These are phyloP conservation scores for Archilochus colubris DNA, from an alignment of 2,113 vertebrate genomes.

Conservation along the genomic window DNA sequence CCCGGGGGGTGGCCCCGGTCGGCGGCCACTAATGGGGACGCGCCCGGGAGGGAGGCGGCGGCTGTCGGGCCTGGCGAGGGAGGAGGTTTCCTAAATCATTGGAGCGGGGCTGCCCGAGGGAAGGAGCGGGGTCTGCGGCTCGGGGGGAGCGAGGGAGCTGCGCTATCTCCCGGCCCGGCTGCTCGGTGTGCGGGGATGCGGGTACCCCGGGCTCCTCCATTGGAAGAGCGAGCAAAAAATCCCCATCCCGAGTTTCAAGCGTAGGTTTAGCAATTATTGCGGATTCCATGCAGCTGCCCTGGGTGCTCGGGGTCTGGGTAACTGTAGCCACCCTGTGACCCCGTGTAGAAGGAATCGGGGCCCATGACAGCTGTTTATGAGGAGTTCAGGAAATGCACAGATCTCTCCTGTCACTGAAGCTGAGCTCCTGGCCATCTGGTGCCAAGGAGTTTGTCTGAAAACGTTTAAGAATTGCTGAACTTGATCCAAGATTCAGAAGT, in stretches of 20 bases:
- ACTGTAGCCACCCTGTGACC: not conserved
- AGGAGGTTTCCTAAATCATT: not conserved
- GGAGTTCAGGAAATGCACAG: rapidly evolving
- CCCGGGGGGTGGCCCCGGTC: too few species aligned
- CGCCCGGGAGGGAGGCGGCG: not conserved
- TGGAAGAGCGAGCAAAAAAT: rapidly evolving
- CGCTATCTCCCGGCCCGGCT: not conserved
- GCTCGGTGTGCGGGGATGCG: not conserved
- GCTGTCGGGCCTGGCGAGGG: not conserved
- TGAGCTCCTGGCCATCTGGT: not conserved
- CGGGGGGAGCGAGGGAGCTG: not conserved
- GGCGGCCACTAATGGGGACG: too few species aligned
- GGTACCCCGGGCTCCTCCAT: not conserved
- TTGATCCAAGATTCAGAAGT: not conserved
- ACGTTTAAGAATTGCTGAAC: not conserved
- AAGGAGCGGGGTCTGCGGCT: not conserved
- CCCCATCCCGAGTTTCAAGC: rapidly evolving
- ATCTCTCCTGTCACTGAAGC: rapidly evolving
- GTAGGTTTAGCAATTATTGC: rapidly evolving
- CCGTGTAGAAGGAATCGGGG: rapidly evolving
- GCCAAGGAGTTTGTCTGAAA: not conserved
- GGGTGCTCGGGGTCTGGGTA: not conserved
- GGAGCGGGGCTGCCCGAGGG: not conserved
- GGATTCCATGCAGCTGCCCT: rapidly evolving
- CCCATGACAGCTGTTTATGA: rapidly evolving